Percentiles rank a stretch among this genome's conserved stretches.
phyloP scores from a whole-genome alignment of 2,888 invertebrate genomes.

The Dexiosoma caninum region DNA sequence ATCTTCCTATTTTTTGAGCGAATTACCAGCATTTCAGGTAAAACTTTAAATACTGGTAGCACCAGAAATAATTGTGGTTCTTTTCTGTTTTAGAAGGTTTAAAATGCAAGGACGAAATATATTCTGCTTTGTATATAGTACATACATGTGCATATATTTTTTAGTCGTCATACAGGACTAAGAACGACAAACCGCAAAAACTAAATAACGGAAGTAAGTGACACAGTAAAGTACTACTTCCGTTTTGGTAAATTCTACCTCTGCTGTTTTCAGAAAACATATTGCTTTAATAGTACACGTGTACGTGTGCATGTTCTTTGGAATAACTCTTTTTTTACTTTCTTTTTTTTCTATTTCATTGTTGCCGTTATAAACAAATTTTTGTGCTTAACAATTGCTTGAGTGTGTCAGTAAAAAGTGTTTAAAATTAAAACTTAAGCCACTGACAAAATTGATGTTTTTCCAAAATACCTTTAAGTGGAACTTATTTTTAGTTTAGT shows the following conservation, averaged over 20 bases:
- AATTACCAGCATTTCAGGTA: background rate
- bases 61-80: conserved; percentile 38
- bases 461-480: conserved; percentile 53
- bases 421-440: conserved; percentile 45
- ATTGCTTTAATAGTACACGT: conserved; percentile 3
- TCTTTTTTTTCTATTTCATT: background rate
- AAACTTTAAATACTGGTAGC: conserved; percentile 26
- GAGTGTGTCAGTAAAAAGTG: no score
- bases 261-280: background rate
- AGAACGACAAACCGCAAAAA: conserved; percentile 55
- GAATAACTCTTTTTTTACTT: background rate
- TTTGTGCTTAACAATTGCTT: conserved; percentile 25
- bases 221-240: conserved; percentile 64
- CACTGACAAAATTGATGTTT: conserved; percentile 39
- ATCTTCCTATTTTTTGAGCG: background rate
- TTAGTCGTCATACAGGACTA: conserved; percentile 2
- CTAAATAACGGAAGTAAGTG: conserved; percentile 63
- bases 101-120: conserved; percentile 32
- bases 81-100: conserved; percentile 15
- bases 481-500: conserved; percentile 12
- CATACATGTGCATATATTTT: no score
- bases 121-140: no score
- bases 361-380: conserved; percentile 56
- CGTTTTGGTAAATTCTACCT: conserved; percentile 39
- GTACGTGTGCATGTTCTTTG: background rate